Evolutionary conservation across 2,797 vertebrate species (phyloP).

Genomic region (Lacerta agilis): DNA sequence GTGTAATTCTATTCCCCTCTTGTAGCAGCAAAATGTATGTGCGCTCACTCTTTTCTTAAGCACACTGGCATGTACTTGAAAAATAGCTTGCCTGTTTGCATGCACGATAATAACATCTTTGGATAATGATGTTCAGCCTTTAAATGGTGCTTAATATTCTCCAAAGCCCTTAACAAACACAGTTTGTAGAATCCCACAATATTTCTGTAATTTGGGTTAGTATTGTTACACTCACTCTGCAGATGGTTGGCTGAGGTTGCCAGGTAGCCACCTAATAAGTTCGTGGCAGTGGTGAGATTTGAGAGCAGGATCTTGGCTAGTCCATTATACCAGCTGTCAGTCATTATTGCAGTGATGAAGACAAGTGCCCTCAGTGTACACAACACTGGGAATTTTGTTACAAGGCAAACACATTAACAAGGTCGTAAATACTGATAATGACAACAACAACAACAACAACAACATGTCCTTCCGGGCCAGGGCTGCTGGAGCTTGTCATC

Average conservation of each 20-base stretch:
- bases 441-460: too few species aligned
- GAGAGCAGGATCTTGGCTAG: neutral
- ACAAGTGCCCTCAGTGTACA: neutral
- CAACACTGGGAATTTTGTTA: neutral
- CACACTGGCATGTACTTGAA: neutral
- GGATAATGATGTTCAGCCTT: neutral
- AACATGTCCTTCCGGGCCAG: too few species aligned
- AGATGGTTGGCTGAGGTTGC: neutral
- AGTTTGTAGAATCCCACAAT: neutral
- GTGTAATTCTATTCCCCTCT: constrained; percentile 1
- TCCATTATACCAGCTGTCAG: neutral
- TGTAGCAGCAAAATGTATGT: constrained; percentile 9
- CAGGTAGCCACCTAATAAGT: neutral
- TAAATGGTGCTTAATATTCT: neutral
- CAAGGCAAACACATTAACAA: neutral
- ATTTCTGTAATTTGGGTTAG: neutral
- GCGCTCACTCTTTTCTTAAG: neutral
- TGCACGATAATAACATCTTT: neutral
- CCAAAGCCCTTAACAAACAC: neutral
- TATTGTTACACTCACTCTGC: neutral
- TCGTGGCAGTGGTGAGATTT: neutral
- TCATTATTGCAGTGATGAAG: neutral
- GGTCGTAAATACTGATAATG: too few species aligned
- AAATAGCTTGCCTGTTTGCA: constrained; percentile 2
- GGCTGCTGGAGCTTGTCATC: neutral